These are phyloP conservation scores for Arenaria interpres DNA, from an alignment of 2,113 vertebrate genomes.

Conservation along the genomic window DNA sequence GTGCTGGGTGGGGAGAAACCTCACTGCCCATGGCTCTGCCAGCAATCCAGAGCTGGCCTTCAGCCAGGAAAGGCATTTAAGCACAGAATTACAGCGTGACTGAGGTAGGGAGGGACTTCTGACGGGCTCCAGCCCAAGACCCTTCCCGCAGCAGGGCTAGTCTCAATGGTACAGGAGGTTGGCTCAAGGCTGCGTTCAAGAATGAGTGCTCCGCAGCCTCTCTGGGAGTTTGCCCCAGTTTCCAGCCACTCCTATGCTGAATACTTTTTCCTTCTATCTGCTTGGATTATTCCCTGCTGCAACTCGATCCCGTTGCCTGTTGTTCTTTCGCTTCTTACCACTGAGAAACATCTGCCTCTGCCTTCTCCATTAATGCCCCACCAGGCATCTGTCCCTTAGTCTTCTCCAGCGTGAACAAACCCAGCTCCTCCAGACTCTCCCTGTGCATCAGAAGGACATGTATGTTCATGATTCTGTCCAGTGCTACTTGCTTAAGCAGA, in stretches of 20 bases:
- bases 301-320: not conserved
- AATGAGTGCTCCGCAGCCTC: not conserved
- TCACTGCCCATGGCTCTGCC: accelerated
- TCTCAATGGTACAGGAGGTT: not conserved
- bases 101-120: not conserved
- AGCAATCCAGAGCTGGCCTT: not conserved
- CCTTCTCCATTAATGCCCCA: not conserved
- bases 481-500: not conserved
- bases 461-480: not conserved
- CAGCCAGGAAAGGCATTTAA: not conserved
- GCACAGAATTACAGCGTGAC: not conserved
- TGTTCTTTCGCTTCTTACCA: not conserved
- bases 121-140: not conserved
- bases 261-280: not conserved
- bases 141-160: not conserved
- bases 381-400: not conserved
- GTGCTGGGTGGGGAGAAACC: not conserved
- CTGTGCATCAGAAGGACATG: not conserved
- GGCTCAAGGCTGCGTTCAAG: not conserved
- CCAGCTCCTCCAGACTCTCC: not conserved
- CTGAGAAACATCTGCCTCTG: not conserved
- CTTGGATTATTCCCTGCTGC: not conserved
- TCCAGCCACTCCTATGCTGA: not conserved
- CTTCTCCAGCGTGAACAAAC: not conserved
- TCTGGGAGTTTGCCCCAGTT: not conserved